These are phyloP conservation scores for Sympetrum striolatum DNA, from an alignment of 2,888 invertebrate species.

Conservation along the genomic window DNA sequence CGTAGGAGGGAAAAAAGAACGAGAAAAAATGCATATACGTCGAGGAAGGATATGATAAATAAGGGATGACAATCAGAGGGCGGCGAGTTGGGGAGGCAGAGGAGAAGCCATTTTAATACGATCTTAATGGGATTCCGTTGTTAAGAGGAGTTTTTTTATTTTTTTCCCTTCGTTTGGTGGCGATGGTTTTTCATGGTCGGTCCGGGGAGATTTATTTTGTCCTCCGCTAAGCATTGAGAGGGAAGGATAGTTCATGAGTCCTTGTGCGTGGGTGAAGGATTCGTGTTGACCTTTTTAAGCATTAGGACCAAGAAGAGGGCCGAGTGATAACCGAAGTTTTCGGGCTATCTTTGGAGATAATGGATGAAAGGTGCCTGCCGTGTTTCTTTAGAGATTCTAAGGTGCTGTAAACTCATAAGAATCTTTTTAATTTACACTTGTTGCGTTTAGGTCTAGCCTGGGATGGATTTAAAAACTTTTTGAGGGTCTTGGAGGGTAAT, in stretches of 20 bases:
- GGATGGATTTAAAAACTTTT: too few relatives aligned
- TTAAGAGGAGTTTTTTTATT: constrained; percentile 6
- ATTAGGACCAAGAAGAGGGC: neutral
- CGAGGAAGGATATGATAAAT: constrained; percentile 25
- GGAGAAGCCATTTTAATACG: constrained; percentile 30
- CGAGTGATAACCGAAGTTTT: too few relatives aligned
- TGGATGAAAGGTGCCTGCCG: too few relatives aligned
- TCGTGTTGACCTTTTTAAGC: neutral
- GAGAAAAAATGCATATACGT: neutral
- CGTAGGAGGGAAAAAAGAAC: neutral
- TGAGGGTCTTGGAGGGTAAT: too few relatives aligned
- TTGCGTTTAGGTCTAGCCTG: too few relatives aligned
- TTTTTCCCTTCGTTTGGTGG: neutral
- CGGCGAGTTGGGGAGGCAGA: neutral
- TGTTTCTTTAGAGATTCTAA: too few relatives aligned
- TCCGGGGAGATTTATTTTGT: neutral
- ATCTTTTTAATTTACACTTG: too few relatives aligned
- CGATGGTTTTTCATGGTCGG: constrained; percentile 10
- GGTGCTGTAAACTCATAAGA: too few relatives aligned
- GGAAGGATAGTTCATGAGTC: neutral
- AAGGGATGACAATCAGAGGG: constrained; percentile 17
- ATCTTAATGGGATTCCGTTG: constrained; percentile 43
- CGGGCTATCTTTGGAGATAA: too few relatives aligned
- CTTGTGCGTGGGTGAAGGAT: neutral
- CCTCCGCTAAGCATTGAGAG: neutral